Evolutionary conservation across 2,888 invertebrate genomes (phyloP).

Genomic region (Xanthia icteritia): DNA sequence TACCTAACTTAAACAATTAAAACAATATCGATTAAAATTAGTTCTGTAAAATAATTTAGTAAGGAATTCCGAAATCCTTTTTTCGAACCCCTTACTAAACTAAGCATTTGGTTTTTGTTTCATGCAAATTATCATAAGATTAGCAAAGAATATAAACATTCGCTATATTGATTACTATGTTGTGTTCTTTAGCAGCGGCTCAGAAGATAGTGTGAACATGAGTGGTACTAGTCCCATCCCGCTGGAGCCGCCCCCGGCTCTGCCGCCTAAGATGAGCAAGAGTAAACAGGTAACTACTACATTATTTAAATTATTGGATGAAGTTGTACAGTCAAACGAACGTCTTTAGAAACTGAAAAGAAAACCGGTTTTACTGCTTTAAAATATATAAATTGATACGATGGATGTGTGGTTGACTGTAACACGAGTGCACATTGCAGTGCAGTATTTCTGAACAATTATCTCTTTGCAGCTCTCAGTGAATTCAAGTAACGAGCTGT

Average conservation of each 20-base stretch:
- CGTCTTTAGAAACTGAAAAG: not conserved
- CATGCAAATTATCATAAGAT: not conserved
- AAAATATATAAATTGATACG: not conserved
- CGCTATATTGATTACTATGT: slow-evolving; percentile 10
- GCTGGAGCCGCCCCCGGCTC: slow-evolving; percentile 86
- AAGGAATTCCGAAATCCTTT: too few species aligned
- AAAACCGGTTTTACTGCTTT: not conserved
- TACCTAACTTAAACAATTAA: not conserved
- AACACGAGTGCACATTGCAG: not conserved
- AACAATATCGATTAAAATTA: not conserved
- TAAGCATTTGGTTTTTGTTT: not conserved
- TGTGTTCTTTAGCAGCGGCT: slow-evolving; percentile 78
- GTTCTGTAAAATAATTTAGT: not conserved
- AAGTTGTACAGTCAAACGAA: not conserved
- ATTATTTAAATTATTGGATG: not conserved
- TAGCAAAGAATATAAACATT: not conserved
- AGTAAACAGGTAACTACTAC: slow-evolving; percentile 79
- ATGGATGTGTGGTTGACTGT: not conserved
- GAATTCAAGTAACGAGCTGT: slow-evolving; percentile 84
- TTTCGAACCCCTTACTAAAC: not conserved
- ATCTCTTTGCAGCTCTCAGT: slow-evolving; percentile 75
- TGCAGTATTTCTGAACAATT: slow-evolving; percentile 14
- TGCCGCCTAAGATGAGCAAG: slow-evolving; percentile 90
- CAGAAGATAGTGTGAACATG: slow-evolving; percentile 86
- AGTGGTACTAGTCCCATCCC: slow-evolving; percentile 88